Evolutionary conservation across 2,888 invertebrate genomes (phyloP).

Genomic region (Agonopterix subpropinquella): DNA sequence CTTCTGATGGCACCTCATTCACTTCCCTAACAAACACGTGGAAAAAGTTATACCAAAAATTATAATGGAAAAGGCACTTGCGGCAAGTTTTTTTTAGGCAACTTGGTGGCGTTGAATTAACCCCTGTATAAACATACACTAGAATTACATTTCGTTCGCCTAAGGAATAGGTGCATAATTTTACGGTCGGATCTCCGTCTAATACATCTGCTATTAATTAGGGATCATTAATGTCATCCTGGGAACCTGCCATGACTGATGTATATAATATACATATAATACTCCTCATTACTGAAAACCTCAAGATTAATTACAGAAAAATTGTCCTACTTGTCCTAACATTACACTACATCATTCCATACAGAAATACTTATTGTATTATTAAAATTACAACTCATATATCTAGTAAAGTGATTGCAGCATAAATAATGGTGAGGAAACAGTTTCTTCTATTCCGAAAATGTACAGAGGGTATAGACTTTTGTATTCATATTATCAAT

Average conservation of each 20-base stretch:
- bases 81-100: too few species aligned
- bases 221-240: neutral
- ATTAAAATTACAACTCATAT: slow-evolving; percentile 30
- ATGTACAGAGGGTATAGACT: too few species aligned
- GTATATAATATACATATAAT: slow-evolving; percentile 9
- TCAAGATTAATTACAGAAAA: slow-evolving; percentile 22
- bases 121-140: too few species aligned
- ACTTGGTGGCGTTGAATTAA: too few species aligned
- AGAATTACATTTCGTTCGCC: too few species aligned
- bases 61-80: too few species aligned
- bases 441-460: slow-evolving; percentile 4
- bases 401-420: neutral
- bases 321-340: slow-evolving; percentile 49
- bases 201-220: neutral
- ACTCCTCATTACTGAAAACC: slow-evolving; percentile 16
- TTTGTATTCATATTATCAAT: too few species aligned
- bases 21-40: too few species aligned
- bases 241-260: slow-evolving; percentile 9
- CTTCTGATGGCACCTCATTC: too few species aligned
- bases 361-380: slow-evolving; percentile 30
- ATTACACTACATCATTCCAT: slow-evolving; percentile 30
- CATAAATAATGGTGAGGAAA: slow-evolving; percentile 20
- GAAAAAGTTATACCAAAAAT: too few species aligned
- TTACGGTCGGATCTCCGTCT: too few species aligned
- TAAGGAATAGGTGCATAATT: too few species aligned